Conservation (phyloP, 23 tunicate genomes). For the Corella eumyota region DNA sequence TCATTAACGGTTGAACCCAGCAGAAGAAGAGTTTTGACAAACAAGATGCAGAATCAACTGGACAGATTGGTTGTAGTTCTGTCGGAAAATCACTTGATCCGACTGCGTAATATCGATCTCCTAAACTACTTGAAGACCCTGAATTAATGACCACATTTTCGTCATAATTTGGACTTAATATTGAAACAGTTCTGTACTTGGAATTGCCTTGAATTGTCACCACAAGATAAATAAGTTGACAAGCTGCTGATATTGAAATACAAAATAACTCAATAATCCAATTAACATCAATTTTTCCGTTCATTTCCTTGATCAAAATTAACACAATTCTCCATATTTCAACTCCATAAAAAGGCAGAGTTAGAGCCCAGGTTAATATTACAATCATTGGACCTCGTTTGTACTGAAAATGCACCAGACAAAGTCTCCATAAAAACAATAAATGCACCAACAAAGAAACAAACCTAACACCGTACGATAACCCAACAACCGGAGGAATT, state of each 20-base stretch:
- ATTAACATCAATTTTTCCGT: slow-evolving; percentile 7
- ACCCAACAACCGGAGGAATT: slow-evolving; percentile 8
- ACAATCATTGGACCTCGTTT: slow-evolving; percentile 60
- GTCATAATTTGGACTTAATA: slow-evolving; percentile 8
- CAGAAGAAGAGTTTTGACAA: slow-evolving; percentile 55
- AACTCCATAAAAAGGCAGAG: slow-evolving; percentile 50
- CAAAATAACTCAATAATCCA: slow-evolving; percentile 25
- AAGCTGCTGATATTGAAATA: slow-evolving; percentile 32
- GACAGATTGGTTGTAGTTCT: slow-evolving; percentile 19
- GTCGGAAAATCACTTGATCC: slow-evolving; percentile 14
- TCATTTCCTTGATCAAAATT: not conserved
- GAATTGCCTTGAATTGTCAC: slow-evolving; percentile 19
- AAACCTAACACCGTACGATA: slow-evolving; percentile 21
- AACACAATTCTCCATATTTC: slow-evolving; percentile 17
- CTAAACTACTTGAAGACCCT: not conserved
- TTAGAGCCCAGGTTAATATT: slow-evolving; percentile 52
- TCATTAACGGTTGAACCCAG: slow-evolving; percentile 84
- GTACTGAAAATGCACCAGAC: slow-evolving; percentile 66
- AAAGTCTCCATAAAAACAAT: slow-evolving; percentile 40
- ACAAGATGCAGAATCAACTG: slow-evolving; percentile 30
- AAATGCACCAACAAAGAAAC: slow-evolving; percentile 42
- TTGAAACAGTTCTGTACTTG: slow-evolving; percentile 37
- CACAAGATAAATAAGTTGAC: slow-evolving; percentile 34
- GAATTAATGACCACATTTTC: slow-evolving; percentile 7
- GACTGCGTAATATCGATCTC: slow-evolving; percentile 21